Percentiles rank a stretch among this genome's conserved stretches.
These are phyloP conservation scores for Orthonyx spaldingii DNA, from an alignment of 2,113 vertebrate species.

Conservation along the genomic window DNA sequence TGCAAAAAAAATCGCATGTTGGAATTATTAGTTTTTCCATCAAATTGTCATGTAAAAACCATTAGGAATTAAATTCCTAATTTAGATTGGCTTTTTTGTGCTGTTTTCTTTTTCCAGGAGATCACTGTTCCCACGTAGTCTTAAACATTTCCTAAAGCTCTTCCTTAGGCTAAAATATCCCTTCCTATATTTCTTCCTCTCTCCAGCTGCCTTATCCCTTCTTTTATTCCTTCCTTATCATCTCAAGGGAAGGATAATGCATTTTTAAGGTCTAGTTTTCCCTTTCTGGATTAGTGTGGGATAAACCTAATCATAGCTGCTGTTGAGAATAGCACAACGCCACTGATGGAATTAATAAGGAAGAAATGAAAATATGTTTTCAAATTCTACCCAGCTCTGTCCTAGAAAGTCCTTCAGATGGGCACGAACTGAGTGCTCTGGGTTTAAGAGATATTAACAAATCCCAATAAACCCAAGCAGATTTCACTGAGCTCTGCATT, in stretches of 20 bases:
- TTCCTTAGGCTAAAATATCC: not conserved
- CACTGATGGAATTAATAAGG: not conserved
- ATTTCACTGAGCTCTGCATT: not conserved
- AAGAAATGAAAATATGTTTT: not conserved
- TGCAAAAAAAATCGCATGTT: not conserved
- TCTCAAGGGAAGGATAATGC: not conserved
- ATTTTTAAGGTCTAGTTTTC: not conserved
- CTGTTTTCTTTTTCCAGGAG: not conserved
- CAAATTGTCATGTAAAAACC: not conserved
- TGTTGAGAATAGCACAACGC: not conserved
- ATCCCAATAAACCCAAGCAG: not conserved
- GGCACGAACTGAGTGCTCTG: not conserved
- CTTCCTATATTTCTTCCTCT: not conserved
- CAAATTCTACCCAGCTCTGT: not conserved
- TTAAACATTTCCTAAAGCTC: not conserved
- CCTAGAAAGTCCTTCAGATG: not conserved
- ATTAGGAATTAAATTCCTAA: not conserved
- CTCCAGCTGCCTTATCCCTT: not conserved
- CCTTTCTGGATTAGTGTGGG: not conserved
- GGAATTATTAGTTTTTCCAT: not conserved
- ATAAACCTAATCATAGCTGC: not conserved
- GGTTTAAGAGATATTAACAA: not conserved
- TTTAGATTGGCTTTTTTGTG: not conserved
- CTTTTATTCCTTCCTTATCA: not conserved
- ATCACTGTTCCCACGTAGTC: not conserved